phyloP scores from a whole-genome alignment of 2,888 invertebrate species.

The Metalampra italica region DNA sequence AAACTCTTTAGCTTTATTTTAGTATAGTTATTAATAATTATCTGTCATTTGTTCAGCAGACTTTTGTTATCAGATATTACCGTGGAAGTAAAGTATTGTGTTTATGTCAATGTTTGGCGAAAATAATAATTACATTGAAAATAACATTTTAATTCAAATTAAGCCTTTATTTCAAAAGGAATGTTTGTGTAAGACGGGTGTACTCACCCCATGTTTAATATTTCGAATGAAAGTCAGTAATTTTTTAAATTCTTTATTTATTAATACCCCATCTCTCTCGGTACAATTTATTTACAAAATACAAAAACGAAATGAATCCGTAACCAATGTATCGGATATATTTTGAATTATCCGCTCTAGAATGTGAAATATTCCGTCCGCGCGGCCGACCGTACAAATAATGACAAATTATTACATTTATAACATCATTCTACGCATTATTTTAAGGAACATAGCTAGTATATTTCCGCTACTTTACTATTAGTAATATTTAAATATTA shows the following conservation, averaged over 20 bases:
- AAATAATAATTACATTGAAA: no score
- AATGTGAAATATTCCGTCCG: constrained; percentile 7
- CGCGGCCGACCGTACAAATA: constrained; percentile 38
- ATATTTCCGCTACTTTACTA: constrained; percentile 60
- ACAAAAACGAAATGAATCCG: constrained; percentile 40
- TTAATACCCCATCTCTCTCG: constrained; percentile 59
- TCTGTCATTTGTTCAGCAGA: no score
- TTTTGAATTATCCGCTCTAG: constrained; percentile 14
- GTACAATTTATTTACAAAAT: constrained; percentile 73
- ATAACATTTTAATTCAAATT: no score
- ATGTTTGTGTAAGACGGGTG: no score
- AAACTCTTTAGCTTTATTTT: no score
- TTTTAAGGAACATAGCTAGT: constrained; percentile 65
- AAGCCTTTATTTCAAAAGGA: no score
- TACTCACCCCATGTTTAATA: no score
- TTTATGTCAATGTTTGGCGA: no score
- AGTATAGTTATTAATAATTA: no score
- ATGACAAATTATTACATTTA: constrained; percentile 47
- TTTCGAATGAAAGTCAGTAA: background rate
- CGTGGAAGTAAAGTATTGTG: no score
- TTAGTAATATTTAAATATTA: constrained; percentile 42
- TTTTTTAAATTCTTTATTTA: constrained; percentile 67
- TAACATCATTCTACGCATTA: constrained; percentile 54
- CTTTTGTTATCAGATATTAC: no score
- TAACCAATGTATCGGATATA: constrained; percentile 19